Evolutionary conservation across 2,888 invertebrate species (phyloP).

Genomic region (Deladenus siricidicola): DNA sequence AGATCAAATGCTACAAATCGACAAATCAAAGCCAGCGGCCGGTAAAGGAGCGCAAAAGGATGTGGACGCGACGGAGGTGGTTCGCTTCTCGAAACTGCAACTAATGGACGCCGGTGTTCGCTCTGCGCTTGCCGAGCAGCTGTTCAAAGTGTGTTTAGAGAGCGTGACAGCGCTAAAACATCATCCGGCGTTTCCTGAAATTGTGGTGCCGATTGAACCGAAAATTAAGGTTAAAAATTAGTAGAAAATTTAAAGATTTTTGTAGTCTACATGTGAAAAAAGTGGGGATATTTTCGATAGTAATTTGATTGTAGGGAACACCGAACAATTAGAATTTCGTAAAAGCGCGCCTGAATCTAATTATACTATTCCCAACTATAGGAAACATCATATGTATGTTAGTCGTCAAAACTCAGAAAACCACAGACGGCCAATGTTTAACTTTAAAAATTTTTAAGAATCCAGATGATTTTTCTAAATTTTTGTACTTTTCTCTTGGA

Average conservation of each 20-base stretch:
- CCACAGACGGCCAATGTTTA: too few relatives aligned
- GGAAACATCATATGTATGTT: too few relatives aligned
- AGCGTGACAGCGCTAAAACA: constrained; percentile 36
- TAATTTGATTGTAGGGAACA: too few relatives aligned
- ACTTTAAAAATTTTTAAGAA: too few relatives aligned
- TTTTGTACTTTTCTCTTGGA: constrained; percentile 6
- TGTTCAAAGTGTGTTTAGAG: constrained; percentile 21
- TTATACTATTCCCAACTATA: too few relatives aligned
- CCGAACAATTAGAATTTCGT: too few relatives aligned
- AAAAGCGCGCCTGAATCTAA: too few relatives aligned
- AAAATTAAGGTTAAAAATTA: constrained; percentile 27
- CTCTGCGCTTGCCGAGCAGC: constrained; percentile 26
- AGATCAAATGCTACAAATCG: constrained; percentile 27
- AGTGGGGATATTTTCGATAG: too few relatives aligned
- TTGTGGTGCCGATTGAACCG: constrained; percentile 31
- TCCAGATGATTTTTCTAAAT: too few relatives aligned
- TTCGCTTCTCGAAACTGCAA: constrained; percentile 25
- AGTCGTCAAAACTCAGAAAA: too few relatives aligned
- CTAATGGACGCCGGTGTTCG: constrained; percentile 27
- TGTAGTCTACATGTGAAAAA: too few relatives aligned
- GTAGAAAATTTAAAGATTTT: too few relatives aligned
- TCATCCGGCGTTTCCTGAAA: constrained; percentile 39
- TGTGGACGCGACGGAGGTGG: constrained; percentile 19
- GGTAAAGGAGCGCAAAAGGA: constrained; percentile 21
- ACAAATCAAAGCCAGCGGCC: constrained; percentile 26